phyloP scores from a whole-genome alignment of 2,888 invertebrate genomes.

The Drosophila paramelanica region DNA sequence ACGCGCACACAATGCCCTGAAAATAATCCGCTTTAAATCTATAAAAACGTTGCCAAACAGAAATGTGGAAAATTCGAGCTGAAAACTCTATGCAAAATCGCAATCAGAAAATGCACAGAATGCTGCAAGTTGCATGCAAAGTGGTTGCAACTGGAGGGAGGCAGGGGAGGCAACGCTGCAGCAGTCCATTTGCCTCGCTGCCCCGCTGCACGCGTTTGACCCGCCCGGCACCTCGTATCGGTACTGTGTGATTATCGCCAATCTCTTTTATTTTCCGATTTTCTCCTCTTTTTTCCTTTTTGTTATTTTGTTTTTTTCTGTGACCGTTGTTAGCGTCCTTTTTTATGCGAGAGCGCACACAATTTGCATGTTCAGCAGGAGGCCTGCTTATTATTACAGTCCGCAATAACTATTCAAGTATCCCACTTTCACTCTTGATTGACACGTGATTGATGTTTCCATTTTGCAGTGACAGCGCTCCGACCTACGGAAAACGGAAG shows the following conservation, averaged over 20 bases:
- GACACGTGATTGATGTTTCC: conserved; percentile 84
- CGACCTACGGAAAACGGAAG: conserved; percentile 27
- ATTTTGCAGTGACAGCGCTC: conserved; percentile 57
- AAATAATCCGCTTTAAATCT: conserved; percentile 83
- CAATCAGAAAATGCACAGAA: conserved; percentile 23
- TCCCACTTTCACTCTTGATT: conserved; percentile 73
- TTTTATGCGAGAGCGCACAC: conserved; percentile 66
- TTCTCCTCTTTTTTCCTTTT: conserved; percentile 6
- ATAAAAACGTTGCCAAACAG: conserved; percentile 68
- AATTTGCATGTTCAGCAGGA: conserved; percentile 72
- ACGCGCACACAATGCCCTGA: conserved; percentile 57
- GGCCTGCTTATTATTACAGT: conserved; percentile 56
- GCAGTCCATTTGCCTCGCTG: conserved; percentile 6
- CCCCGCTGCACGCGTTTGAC: conserved; percentile 64
- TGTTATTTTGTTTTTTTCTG: conserved; percentile 21
- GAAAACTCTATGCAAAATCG: conserved; percentile 64
- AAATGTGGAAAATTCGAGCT: conserved; percentile 51
- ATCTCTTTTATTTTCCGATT: conserved; percentile 16
- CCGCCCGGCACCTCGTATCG: conserved; percentile 61
- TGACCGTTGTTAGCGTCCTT: conserved; percentile 34
- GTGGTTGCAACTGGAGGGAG: conserved; percentile 27
- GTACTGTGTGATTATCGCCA: conserved; percentile 56
- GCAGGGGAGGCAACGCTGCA: conserved; percentile 20
- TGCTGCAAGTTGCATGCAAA: conserved; percentile 44
- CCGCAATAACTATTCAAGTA: conserved; percentile 63